These are phyloP conservation scores for Phasianus colchicus DNA, from an alignment of 2,113 vertebrate species.

Conservation along the genomic window DNA sequence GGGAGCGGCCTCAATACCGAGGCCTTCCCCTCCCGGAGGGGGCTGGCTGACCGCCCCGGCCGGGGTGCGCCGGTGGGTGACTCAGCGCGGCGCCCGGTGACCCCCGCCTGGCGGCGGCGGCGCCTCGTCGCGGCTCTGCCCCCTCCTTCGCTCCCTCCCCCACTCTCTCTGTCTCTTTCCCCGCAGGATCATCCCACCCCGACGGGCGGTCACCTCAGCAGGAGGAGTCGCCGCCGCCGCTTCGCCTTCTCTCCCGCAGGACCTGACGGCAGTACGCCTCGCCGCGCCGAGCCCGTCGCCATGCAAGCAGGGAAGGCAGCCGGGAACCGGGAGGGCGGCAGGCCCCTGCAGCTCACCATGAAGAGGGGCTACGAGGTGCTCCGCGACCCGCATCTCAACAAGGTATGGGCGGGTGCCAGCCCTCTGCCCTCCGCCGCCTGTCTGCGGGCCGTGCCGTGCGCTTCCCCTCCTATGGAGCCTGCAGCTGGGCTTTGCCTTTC, in stretches of 20 bases:
- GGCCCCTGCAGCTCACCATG: slow-evolving; percentile 73
- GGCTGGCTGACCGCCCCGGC: no score
- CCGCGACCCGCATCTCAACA: slow-evolving; percentile 87
- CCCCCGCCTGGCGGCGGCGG: not conserved
- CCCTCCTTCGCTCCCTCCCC: not conserved
- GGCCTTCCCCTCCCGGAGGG: not conserved
- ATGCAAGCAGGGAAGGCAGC: slow-evolving; percentile 33
- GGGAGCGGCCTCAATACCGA: no score
- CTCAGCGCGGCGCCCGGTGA: not conserved
- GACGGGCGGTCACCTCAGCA: slow-evolving; percentile 51
- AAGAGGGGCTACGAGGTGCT: slow-evolving; percentile 87
- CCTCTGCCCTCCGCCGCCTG: not conserved
- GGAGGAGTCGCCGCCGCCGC: slow-evolving; percentile 10
- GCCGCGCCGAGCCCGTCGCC: not conserved
- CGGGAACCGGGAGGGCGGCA: not conserved
- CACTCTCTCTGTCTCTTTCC: not conserved
- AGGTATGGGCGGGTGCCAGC: slow-evolving; percentile 75
- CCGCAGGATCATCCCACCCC: slow-evolving; percentile 37
- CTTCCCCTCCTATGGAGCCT: not conserved
- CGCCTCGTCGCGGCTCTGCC: slow-evolving; percentile 17
- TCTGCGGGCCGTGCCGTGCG: no score
- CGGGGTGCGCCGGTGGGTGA: no score
- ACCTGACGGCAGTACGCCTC: not conserved
- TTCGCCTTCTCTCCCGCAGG: not conserved
- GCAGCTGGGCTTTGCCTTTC: not conserved